These are phyloP conservation scores for Peucedramus taeniatus DNA, from an alignment of 2,113 vertebrate species.

Conservation along the genomic window DNA sequence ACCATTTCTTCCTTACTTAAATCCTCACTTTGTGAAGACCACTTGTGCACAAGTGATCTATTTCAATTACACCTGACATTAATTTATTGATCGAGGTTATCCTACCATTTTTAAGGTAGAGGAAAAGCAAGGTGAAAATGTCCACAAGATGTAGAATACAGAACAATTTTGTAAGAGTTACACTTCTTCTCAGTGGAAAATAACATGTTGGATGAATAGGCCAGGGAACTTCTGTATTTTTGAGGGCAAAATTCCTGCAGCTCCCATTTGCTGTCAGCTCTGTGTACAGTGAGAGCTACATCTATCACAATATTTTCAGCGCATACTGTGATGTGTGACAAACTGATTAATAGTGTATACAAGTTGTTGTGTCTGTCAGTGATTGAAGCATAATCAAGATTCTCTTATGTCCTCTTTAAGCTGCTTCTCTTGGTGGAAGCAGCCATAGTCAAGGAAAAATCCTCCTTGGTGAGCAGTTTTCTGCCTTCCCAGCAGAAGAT, in stretches of 20 bases:
- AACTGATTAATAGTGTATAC: conserved; percentile 37
- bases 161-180: background rate
- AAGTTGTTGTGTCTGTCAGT: conserved; percentile 20
- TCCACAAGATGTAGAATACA: background rate
- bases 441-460: background rate
- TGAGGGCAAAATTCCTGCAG: background rate
- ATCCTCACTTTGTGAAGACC: background rate
- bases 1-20: background rate
- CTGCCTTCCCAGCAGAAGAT: background rate
- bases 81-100: background rate
- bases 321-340: background rate
- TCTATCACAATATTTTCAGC: conserved; percentile 47
- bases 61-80: background rate
- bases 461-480: background rate
- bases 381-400: background rate
- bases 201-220: background rate
- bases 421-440: background rate
- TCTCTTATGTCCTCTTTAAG: background rate
- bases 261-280: conserved; percentile 17
- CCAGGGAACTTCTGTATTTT: background rate
- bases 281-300: background rate
- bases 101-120: background rate
- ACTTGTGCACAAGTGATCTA: background rate
- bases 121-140: background rate
- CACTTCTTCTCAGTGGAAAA: background rate